Percentiles rank a stretch among this genome's conserved stretches.
Conservation (phyloP, 2,113 vertebrate species). For the Diphyllodes magnificus region DNA sequence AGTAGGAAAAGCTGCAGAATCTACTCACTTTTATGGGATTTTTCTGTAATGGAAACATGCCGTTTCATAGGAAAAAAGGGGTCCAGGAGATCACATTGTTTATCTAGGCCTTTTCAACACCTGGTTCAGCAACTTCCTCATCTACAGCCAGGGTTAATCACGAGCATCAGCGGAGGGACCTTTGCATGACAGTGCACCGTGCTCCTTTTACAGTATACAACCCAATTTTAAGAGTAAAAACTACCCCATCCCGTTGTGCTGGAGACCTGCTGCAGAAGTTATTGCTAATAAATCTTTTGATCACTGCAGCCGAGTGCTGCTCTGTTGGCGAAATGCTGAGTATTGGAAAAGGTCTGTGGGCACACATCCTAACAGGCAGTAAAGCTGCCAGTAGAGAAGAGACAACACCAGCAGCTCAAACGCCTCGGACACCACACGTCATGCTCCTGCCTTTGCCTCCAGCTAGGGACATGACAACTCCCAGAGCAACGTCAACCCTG, state of each 20-base stretch:
- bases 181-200: background rate
- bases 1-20: background rate
- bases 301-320: background rate
- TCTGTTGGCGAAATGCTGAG: background rate
- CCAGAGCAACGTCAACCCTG: background rate
- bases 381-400: background rate
- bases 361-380: accelerated
- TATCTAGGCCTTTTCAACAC: background rate
- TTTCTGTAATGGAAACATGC: background rate
- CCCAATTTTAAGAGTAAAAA: background rate
- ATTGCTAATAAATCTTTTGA: background rate
- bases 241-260: background rate
- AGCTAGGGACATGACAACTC: background rate
- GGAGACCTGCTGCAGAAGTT: background rate
- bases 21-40: background rate
- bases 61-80: background rate
- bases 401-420: background rate
- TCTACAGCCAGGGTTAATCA: background rate
- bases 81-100: background rate
- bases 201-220: background rate
- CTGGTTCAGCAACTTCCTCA: background rate
- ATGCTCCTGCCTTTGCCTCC: background rate
- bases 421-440: accelerated
- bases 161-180: background rate
- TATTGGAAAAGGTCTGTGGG: background rate